phyloP scores from a whole-genome alignment of 2,797 vertebrate species.

The Neostethus bicornis region DNA sequence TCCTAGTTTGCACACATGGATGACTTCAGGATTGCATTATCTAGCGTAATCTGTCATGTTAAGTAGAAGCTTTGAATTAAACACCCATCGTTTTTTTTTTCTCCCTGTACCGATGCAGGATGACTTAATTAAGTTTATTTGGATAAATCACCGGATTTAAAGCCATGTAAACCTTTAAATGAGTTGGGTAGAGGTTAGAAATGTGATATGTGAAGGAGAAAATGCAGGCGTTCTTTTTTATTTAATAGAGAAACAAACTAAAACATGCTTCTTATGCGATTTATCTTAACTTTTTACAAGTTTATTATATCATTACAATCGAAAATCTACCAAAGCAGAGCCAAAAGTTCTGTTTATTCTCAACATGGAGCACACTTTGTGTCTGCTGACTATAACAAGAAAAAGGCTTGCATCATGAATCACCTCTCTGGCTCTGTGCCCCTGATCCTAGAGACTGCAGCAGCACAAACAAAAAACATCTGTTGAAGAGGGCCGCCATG shows the following conservation, averaged over 20 bases:
- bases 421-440: slow-evolving; percentile 75
- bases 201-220: slow-evolving; percentile 15
- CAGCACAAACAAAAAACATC: slow-evolving; percentile 83
- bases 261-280: slow-evolving; percentile 7
- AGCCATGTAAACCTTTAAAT: slow-evolving; percentile 11
- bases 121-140: slow-evolving; percentile 1
- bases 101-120: slow-evolving; percentile 1
- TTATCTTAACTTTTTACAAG: slow-evolving; percentile 25
- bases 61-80: background rate
- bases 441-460: slow-evolving; percentile 66
- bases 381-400: slow-evolving; percentile 69
- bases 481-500: slow-evolving; percentile 76
- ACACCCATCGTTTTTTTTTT: slow-evolving; percentile 1
- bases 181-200: slow-evolving; percentile 15
- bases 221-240: slow-evolving; percentile 1
- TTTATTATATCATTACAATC: slow-evolving; percentile 39
- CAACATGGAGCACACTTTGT: slow-evolving; percentile 40
- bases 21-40: slow-evolving; percentile 15
- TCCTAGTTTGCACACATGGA: slow-evolving; percentile 27
- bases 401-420: slow-evolving; percentile 77
- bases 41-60: slow-evolving; percentile 17
- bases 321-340: slow-evolving; percentile 47
- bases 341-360: slow-evolving; percentile 57
- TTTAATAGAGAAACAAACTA: slow-evolving; percentile 9
- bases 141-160: background rate